Percentiles rank a stretch among this genome's conserved stretches.
Conservation (phyloP, 1,140 invertebrate genomes). For the Trachymyrmex cornetzi region DNA sequence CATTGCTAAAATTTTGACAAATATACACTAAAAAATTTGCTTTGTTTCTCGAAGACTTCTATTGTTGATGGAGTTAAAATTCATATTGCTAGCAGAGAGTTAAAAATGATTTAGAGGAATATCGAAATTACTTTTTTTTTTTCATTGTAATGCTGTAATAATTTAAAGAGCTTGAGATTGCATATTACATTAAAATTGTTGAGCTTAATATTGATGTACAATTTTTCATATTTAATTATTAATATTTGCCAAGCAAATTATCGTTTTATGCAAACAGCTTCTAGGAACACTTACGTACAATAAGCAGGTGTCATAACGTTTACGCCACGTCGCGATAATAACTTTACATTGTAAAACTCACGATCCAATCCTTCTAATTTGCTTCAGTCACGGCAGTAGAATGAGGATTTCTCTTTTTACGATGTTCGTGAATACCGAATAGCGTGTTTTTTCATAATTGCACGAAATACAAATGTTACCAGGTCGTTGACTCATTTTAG, state of each 20-base stretch:
- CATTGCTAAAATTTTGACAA: too few relatives aligned
- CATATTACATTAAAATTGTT: constrained; percentile 7
- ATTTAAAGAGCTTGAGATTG: not conserved
- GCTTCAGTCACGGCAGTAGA: constrained; percentile 41
- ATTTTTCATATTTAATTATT: constrained; percentile 20
- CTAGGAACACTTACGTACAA: constrained; percentile 47
- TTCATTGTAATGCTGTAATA: not conserved
- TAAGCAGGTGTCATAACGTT: constrained; percentile 57
- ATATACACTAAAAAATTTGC: too few relatives aligned
- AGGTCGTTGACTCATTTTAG: constrained; percentile 57
- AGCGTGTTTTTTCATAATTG: constrained; percentile 58
- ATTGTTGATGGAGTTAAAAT: too few relatives aligned
- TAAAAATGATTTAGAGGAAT: not conserved
- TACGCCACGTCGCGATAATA: constrained; percentile 53
- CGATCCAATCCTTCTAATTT: constrained; percentile 56
- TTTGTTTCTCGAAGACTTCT: too few relatives aligned
- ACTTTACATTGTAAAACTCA: constrained; percentile 62
- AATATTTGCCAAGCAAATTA: constrained; percentile 34
- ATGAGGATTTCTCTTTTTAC: constrained; percentile 39
- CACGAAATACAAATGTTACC: constrained; percentile 59
- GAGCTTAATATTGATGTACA: constrained; percentile 5
- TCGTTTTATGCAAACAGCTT: constrained; percentile 38
- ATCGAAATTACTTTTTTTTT: not conserved
- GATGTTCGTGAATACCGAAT: constrained; percentile 54
- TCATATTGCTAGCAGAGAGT: not conserved